Percentiles rank a stretch among this genome's conserved stretches.
phyloP scores from a whole-genome alignment of 2,888 invertebrate genomes.

The Drosophila ezoana region DNA sequence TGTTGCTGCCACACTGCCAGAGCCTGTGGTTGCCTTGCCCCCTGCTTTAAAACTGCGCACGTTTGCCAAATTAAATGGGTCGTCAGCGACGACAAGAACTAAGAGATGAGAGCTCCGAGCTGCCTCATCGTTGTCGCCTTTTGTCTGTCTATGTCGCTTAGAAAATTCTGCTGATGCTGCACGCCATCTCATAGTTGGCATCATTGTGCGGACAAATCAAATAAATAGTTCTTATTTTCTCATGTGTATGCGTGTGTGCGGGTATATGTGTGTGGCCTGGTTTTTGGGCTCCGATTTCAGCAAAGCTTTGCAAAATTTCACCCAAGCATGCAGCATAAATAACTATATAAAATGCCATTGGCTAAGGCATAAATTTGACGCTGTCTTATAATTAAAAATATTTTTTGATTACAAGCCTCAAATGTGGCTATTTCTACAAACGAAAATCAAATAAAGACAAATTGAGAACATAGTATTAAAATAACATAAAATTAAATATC shows the following conservation, averaged over 20 bases:
- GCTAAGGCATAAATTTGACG: constrained; percentile 26
- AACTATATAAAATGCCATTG: constrained; percentile 44
- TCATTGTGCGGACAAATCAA: constrained; percentile 77
- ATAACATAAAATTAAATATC: not conserved
- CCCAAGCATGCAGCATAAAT: constrained; percentile 53
- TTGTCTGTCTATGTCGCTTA: constrained; percentile 50
- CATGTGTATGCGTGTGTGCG: constrained; percentile 15
- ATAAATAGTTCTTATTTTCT: constrained; percentile 75
- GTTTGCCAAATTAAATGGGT: constrained; percentile 82
- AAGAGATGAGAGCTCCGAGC: constrained; percentile 26
- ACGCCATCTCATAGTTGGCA: constrained; percentile 71
- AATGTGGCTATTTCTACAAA: not conserved
- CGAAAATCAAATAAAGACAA: constrained; percentile 28
- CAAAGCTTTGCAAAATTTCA: constrained; percentile 62
- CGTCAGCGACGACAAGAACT: constrained; percentile 56
- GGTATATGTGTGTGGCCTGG: constrained; percentile 37
- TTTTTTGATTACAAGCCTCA: constrained; percentile 30
- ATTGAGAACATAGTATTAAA: not conserved
- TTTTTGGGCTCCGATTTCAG: constrained; percentile 64
- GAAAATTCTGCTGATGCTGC: constrained; percentile 74
- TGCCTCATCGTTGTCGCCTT: constrained; percentile 59
- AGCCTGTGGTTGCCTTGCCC: constrained; percentile 41
- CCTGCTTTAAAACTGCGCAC: constrained; percentile 76
- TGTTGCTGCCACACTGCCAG: constrained; percentile 15
- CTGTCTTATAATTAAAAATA: constrained; percentile 63